These are phyloP conservation scores for Crotalus horridus DNA, from an alignment of 2,113 vertebrate species.

Conservation along the genomic window DNA sequence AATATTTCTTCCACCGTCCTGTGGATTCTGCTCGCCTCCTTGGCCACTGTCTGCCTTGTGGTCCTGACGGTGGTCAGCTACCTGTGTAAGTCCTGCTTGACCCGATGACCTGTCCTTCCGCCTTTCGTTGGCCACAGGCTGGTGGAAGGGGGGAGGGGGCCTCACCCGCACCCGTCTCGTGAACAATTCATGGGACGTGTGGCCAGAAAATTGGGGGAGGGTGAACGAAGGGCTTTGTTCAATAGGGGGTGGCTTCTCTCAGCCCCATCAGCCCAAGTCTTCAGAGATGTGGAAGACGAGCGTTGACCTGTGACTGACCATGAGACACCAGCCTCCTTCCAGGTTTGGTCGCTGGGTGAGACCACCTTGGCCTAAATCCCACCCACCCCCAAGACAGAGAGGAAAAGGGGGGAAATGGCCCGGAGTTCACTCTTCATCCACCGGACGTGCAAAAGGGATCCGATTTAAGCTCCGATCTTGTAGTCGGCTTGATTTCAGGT, in stretches of 20 bases:
- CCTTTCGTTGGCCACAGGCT: rapidly evolving
- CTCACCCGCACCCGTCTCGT: rapidly evolving
- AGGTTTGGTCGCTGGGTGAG: neutral
- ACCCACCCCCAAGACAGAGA: neutral
- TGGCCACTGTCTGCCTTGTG: neutral
- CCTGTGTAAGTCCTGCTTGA: neutral
- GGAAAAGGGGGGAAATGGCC: neutral
- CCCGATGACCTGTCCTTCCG: neutral
- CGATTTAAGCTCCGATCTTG: neutral
- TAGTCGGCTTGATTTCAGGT: neutral
- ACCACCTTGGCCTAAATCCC: neutral
- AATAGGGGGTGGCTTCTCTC: neutral
- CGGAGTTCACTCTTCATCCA: neutral
- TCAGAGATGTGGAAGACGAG: neutral
- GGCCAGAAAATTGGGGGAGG: neutral
- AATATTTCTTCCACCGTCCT: neutral
- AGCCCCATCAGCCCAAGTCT: neutral
- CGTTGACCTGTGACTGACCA: neutral
- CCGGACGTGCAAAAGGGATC: neutral
- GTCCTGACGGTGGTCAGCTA: neutral
- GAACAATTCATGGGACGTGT: neutral
- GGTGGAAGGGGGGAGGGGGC: neutral
- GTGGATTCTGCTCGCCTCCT: neutral
- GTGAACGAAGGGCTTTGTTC: neutral
- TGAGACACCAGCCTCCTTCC: neutral